Evolutionary conservation across 1,140 invertebrate species (phyloP).

Genomic region (Pollicipes pollicipes): DNA sequence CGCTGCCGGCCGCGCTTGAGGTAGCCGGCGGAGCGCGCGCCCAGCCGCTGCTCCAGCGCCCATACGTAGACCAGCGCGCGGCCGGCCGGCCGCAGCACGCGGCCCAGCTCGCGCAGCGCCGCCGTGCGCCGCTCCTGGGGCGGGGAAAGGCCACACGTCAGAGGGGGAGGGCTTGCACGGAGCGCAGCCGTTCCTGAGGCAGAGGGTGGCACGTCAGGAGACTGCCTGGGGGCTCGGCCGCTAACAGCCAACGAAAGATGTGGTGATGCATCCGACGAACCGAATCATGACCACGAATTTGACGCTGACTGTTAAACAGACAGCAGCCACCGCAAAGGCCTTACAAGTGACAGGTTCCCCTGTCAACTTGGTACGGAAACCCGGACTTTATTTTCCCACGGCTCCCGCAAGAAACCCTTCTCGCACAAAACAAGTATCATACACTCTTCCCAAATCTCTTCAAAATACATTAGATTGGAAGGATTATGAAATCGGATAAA

Average conservation of each 20-base stretch:
- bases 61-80: slow-evolving; percentile 77
- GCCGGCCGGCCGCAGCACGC: slow-evolving; percentile 51
- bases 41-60: slow-evolving; percentile 71
- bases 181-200: slow-evolving; percentile 11
- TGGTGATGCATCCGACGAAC: neutral
- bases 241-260: no score
- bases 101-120: slow-evolving; percentile 54
- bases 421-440: no score
- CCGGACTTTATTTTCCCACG: no score
- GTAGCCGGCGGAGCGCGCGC: slow-evolving; percentile 50
- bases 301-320: no score
- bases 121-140: slow-evolving; percentile 44
- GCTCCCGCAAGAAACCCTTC: no score
- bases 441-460: no score
- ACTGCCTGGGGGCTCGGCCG: neutral
- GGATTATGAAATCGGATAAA: no score
- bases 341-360: no score
- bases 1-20: slow-evolving; percentile 32
- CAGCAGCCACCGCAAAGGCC: no score
- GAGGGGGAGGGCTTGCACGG: slow-evolving; percentile 5
- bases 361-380: no score
- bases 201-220: neutral
- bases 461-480: no score
- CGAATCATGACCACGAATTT: no score
- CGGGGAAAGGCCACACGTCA: neutral